phyloP scores from a whole-genome alignment of 2,113 vertebrate genomes.

The Lucifuga dentata region DNA sequence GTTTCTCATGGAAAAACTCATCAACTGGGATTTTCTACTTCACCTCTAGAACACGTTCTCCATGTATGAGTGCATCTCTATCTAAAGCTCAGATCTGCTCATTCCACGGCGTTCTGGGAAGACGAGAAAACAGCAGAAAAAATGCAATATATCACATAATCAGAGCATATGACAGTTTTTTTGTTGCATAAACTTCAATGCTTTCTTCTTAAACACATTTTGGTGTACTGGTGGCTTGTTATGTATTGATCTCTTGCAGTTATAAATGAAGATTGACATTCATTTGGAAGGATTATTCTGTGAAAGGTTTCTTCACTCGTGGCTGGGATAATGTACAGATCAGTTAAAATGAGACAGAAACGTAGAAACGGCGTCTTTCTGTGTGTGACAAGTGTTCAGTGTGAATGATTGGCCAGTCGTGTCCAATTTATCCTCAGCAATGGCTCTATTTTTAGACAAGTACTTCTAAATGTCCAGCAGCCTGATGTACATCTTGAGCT shows the following conservation, averaged over 20 bases:
- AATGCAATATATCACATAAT: neutral
- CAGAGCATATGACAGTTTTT: neutral
- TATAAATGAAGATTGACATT: constrained; percentile 28
- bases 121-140: neutral
- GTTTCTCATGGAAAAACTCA: too few species aligned
- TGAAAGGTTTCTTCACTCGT: constrained; percentile 14
- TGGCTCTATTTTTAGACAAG: constrained; percentile 67
- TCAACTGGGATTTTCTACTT: too few species aligned
- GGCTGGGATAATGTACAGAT: neutral
- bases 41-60: too few species aligned
- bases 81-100: neutral
- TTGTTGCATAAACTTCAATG: neutral
- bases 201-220: constrained; percentile 6
- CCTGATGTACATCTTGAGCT: constrained; percentile 61
- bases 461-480: constrained; percentile 60
- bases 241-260: constrained; percentile 14
- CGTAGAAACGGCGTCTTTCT: constrained; percentile 39
- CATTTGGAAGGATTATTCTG: constrained; percentile 8
- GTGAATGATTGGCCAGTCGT: constrained; percentile 55
- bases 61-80: too few species aligned
- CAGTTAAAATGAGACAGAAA: constrained; percentile 36
- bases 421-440: constrained; percentile 46
- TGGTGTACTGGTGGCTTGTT: neutral
- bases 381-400: constrained; percentile 60
- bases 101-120: neutral